phyloP scores from a whole-genome alignment of 2,797 vertebrate genomes.

The Acrocephalus scirpaceus region DNA sequence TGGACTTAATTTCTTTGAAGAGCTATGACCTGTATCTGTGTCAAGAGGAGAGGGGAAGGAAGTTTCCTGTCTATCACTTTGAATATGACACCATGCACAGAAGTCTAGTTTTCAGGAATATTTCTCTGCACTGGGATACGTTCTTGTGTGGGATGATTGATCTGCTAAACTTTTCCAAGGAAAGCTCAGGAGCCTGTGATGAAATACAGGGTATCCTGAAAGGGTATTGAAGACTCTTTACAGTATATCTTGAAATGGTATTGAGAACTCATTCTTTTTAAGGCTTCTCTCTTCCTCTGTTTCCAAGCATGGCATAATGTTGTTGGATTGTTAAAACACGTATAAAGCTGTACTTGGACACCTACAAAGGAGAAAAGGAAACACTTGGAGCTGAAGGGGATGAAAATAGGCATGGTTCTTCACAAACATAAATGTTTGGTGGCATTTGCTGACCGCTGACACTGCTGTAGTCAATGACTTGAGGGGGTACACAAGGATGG shows the following conservation, averaged over 20 bases:
- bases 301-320: background rate
- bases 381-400: background rate
- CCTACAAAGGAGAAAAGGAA: background rate
- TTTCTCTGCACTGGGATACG: background rate
- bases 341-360: background rate
- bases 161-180: background rate
- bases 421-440: accelerated
- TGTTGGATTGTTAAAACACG: background rate
- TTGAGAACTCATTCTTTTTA: background rate
- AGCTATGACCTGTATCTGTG: background rate
- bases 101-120: background rate
- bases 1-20: background rate
- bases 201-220: background rate
- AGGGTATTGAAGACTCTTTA: background rate
- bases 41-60: background rate
- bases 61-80: background rate
- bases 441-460: background rate
- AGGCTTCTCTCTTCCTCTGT: background rate
- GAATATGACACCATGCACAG: background rate
- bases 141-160: background rate
- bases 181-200: background rate
- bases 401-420: background rate
- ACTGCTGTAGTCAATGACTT: background rate
- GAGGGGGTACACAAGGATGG: background rate
- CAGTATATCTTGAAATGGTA: background rate